A percentile compares a stretch with the other conserved stretches of the same genome.
Evolutionary conservation across 2,888 invertebrate genomes (phyloP).

Genomic region (Neoaliturus tenellus): DNA sequence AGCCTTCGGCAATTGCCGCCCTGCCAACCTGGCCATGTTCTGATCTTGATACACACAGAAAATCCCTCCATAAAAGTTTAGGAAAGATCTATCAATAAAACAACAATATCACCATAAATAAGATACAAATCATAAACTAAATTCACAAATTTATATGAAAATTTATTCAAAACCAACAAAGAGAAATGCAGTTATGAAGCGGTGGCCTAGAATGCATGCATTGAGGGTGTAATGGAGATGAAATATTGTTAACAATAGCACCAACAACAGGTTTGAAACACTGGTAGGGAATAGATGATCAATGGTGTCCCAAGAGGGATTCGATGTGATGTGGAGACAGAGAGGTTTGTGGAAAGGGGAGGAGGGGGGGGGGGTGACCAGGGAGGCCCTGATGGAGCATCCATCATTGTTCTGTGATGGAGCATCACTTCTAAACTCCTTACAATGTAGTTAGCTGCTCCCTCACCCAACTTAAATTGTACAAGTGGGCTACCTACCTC

Average conservation of each 20-base stretch:
- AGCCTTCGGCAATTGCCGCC: too few species aligned
- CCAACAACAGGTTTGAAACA: conserved; percentile 1
- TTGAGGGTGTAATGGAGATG: background rate
- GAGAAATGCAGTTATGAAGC: too few species aligned
- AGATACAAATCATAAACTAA: too few species aligned
- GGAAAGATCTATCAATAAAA: too few species aligned
- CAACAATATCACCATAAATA: too few species aligned
- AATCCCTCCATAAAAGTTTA: too few species aligned
- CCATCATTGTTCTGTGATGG: conserved; percentile 42
- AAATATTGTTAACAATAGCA: background rate
- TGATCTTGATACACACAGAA: too few species aligned
- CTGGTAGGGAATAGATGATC: background rate
- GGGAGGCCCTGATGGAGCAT: background rate
- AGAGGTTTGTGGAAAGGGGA: background rate
- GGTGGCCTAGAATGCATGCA: too few species aligned
- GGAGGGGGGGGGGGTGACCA: background rate
- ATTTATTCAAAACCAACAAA: too few species aligned
- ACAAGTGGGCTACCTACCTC: background rate
- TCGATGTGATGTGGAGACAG: background rate
- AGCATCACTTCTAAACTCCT: conserved; percentile 35
- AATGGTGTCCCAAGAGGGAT: conserved; percentile 10
- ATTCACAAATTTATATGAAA: too few species aligned
- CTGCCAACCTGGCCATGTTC: too few species aligned
- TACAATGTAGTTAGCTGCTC: conserved; percentile 8
- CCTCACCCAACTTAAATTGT: background rate